Conservation (phyloP, 2,113 vertebrate species). For the Boleophthalmus pectinirostris region DNA sequence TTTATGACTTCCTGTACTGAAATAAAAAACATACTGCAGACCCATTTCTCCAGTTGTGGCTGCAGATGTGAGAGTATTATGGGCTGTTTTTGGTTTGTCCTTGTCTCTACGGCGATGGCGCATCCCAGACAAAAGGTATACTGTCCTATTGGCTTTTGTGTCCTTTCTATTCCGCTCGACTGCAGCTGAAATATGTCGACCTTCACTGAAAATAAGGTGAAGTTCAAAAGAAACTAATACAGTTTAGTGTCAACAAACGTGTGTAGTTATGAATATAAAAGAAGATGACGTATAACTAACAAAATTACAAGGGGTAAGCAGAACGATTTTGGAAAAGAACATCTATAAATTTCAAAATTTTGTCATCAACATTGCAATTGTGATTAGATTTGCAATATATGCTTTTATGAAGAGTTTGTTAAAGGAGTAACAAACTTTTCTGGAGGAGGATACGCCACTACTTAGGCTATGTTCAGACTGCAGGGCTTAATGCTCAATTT, state of each 20-base stretch:
- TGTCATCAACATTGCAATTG: no score
- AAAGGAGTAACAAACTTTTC: no score
- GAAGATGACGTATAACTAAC: no score
- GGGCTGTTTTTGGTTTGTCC: slow-evolving; percentile 26
- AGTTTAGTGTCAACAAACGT: background rate
- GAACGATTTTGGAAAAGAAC: no score
- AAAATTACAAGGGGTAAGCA: no score
- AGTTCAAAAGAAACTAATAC: slow-evolving; percentile 11
- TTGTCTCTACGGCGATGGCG: slow-evolving; percentile 18
- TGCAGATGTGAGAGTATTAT: slow-evolving; percentile 19
- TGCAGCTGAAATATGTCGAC: slow-evolving; percentile 35
- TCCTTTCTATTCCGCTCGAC: slow-evolving; percentile 27
- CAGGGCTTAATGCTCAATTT: no score
- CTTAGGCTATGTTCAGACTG: no score
- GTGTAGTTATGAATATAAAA: no score
- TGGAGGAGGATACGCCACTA: no score
- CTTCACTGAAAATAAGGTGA: slow-evolving; percentile 38
- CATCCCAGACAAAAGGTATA: slow-evolving; percentile 36
- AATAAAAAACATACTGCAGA: slow-evolving; percentile 8
- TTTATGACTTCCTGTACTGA: slow-evolving; percentile 25
- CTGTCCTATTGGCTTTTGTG: slow-evolving; percentile 27
- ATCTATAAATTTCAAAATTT: no score
- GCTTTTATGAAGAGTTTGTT: no score
- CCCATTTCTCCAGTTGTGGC: slow-evolving; percentile 20
- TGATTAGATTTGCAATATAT: no score